Percentiles rank a stretch among this genome's conserved stretches.
phyloP scores from a whole-genome alignment of 2,113 vertebrate genomes.

The Labeo catla region DNA sequence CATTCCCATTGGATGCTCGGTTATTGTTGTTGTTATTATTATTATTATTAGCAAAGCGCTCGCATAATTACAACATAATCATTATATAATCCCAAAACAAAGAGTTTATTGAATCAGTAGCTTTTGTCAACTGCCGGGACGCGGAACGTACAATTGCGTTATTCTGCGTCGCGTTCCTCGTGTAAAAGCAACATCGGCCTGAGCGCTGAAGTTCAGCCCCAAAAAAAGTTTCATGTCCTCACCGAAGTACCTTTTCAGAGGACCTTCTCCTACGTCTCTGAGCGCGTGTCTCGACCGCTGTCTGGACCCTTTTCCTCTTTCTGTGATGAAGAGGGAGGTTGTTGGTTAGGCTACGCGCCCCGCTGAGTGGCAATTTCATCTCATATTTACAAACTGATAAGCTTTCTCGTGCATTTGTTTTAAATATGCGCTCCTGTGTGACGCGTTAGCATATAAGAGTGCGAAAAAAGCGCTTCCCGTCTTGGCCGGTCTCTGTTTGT shows the following conservation, averaged over 20 bases:
- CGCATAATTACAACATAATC: conserved; percentile 98
- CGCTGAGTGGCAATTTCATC: conserved; percentile 90
- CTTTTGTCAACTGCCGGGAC: conserved; percentile 95
- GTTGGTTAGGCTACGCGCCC: conserved; percentile 81
- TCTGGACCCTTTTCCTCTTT: conserved; percentile 64
- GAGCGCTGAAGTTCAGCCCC: conserved; percentile 85
- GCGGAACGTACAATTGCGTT: conserved; percentile 98
- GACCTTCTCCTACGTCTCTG: conserved; percentile 77
- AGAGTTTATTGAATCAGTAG: conserved; percentile 94
- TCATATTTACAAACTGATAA: conserved; percentile 93
- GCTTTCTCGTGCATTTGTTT: conserved; percentile 83
- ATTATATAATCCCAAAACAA: conserved; percentile 99
- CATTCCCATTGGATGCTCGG: conserved; percentile 88
- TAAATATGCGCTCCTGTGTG: conserved; percentile 86
- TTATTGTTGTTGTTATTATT: conserved; percentile 87
- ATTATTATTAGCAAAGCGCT: conserved; percentile 89
- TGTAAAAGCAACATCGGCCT: conserved; percentile 74
- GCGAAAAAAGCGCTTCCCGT: conserved; percentile 85
- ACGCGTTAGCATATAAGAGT: conserved; percentile 88
- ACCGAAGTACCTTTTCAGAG: conserved; percentile 74
- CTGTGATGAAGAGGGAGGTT: conserved; percentile 83
- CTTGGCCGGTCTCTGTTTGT: conserved; percentile 80
- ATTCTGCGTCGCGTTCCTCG: conserved; percentile 82
- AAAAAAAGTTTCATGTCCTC: conserved; percentile 85
- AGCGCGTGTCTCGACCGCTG: conserved; percentile 76